Conservation (phyloP, 2,888 invertebrate genomes). For the Busseola fusca region DNA sequence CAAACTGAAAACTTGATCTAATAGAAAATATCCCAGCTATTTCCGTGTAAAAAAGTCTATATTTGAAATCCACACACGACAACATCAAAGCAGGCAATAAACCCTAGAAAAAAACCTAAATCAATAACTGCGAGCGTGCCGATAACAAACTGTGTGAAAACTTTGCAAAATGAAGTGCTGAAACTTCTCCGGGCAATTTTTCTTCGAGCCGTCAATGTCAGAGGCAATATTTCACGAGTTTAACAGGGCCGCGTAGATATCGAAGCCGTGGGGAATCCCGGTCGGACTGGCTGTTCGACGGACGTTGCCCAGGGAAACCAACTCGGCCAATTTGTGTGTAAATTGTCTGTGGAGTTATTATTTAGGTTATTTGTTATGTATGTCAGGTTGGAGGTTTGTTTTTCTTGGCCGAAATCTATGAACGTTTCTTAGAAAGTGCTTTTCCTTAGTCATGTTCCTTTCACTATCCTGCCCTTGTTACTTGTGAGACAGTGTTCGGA, state of each 20-base stretch:
- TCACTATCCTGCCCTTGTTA: neutral
- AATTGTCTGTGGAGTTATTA: constrained; percentile 43
- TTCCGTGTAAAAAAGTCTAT: neutral
- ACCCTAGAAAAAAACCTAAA: constrained; percentile 54
- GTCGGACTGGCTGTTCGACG: constrained; percentile 22
- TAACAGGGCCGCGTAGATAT: constrained; percentile 58
- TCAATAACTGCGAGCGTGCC: constrained; percentile 59
- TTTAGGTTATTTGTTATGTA: constrained; percentile 18
- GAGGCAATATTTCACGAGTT: constrained; percentile 81
- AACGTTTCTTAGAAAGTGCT: neutral
- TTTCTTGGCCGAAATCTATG: neutral
- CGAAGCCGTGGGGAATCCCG: constrained; percentile 56
- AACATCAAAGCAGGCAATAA: constrained; percentile 32
- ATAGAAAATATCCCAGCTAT: neutral
- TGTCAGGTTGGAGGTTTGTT: neutral
- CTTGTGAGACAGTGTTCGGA: neutral
- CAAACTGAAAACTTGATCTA: constrained; percentile 53
- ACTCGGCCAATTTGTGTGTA: constrained; percentile 49
- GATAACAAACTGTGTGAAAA: constrained; percentile 63
- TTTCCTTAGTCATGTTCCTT: neutral
- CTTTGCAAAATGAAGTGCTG: constrained; percentile 69
- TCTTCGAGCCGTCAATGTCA: constrained; percentile 80
- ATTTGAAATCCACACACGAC: neutral
- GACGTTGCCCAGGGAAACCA: constrained; percentile 27
- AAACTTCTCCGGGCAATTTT: constrained; percentile 79